phyloP scores from a whole-genome alignment of 1,140 invertebrate genomes.

The Ctenoplectra terminalis region DNA sequence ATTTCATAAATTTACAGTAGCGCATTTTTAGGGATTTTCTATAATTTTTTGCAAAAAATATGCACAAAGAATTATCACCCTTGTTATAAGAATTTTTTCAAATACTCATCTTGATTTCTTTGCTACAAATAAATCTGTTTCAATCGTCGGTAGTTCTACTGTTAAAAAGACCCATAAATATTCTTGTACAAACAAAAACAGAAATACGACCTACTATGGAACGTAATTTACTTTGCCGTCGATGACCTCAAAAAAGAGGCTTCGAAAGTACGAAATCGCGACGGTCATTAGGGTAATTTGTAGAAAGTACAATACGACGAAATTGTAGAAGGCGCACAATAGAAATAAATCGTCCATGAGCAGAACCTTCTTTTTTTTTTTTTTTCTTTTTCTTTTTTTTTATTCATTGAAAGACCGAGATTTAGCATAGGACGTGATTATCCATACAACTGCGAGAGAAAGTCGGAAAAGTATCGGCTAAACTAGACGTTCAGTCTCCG shows the following conservation, averaged over 20 bases:
- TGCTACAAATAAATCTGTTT: too few relatives aligned
- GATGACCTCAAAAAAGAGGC: neutral
- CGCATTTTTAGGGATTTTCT: too few relatives aligned
- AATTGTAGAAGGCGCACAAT: neutral
- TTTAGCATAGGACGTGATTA: neutral
- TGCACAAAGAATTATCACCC: too few relatives aligned
- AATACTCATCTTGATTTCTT: too few relatives aligned
- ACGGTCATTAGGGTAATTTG: neutral
- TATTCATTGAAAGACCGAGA: neutral
- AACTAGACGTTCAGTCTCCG: neutral
- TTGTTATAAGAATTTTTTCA: too few relatives aligned
- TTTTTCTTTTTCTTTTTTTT: neutral
- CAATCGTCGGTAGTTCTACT: too few relatives aligned
- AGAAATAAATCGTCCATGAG: neutral
- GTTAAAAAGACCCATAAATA: too few relatives aligned
- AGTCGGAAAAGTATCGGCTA: neutral
- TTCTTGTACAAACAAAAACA: neutral
- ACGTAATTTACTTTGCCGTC: too few relatives aligned
- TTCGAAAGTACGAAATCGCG: neutral
- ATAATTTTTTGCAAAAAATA: too few relatives aligned
- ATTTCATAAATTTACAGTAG: too few relatives aligned
- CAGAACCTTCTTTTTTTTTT: neutral
- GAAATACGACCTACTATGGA: neutral
- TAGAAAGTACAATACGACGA: constrained; percentile 20
- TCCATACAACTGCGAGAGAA: neutral